Percentiles rank a stretch among this genome's conserved stretches.
Evolutionary conservation across 2,888 invertebrate species (phyloP).

Genomic region (Nomada goodeniana): DNA sequence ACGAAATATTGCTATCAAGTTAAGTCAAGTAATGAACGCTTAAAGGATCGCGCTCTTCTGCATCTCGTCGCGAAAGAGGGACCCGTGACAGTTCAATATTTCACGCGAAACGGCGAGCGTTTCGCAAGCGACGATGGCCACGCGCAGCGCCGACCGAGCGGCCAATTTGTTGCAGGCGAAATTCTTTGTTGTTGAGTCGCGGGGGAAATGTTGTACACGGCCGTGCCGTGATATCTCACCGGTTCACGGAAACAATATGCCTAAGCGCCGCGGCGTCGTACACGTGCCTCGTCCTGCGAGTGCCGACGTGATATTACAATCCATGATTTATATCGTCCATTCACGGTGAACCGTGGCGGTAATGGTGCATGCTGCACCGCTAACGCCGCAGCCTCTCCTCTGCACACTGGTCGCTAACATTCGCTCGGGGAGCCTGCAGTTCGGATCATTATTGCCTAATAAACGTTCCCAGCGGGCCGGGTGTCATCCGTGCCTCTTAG

Average conservation of each 20-base stretch:
- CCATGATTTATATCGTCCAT: constrained; percentile 71
- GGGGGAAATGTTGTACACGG: constrained; percentile 9
- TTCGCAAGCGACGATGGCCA: neutral
- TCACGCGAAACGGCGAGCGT: neutral
- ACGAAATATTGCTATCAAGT: constrained; percentile 21
- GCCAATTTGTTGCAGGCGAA: constrained; percentile 1
- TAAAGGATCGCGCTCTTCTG: no score
- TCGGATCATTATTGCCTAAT: constrained; percentile 63
- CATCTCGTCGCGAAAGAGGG: no score
- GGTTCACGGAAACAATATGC: constrained; percentile 59
- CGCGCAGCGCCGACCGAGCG: no score
- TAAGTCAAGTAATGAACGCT: no score
- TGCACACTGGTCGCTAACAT: constrained; percentile 34
- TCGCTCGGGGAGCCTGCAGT: constrained; percentile 42
- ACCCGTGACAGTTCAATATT: neutral
- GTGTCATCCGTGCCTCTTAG: neutral
- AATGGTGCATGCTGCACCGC: constrained; percentile 21
- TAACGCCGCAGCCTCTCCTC: neutral
- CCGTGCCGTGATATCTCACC: constrained; percentile 46
- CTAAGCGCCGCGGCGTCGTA: constrained; percentile 38
- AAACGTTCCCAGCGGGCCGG: constrained; percentile 49
- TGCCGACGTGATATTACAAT: constrained; percentile 67
- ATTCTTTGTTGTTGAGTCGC: neutral
- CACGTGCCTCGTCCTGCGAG: constrained; percentile 30
- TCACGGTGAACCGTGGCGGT: constrained; percentile 29